A percentile compares a stretch with the other conserved stretches of the same genome.
Evolutionary conservation across 2,797 vertebrate genomes (phyloP).

Genomic region (Pseudochaenichthys georgianus): DNA sequence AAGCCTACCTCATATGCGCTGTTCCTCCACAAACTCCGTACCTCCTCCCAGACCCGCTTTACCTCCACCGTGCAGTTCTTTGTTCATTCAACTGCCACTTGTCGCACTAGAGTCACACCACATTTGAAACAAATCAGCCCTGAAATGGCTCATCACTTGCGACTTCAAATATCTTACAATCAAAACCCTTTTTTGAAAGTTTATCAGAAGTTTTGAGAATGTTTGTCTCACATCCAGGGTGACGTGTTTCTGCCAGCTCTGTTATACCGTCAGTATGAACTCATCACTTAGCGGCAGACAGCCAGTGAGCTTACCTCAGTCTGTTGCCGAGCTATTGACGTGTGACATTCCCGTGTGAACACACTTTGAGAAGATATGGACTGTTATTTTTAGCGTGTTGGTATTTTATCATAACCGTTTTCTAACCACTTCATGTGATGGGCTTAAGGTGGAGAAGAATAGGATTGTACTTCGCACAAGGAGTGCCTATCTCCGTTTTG

Average conservation of each 20-base stretch:
- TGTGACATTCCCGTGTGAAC: conserved; percentile 49
- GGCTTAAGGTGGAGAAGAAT: conserved; percentile 52
- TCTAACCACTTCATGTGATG: conserved; percentile 70
- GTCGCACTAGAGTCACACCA: conserved; percentile 64
- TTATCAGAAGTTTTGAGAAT: conserved; percentile 32
- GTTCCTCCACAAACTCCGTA: conserved; percentile 70
- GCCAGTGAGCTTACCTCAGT: conserved; percentile 68
- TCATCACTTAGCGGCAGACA: conserved; percentile 52
- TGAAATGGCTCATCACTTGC: conserved; percentile 45
- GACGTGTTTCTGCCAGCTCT: conserved; percentile 48
- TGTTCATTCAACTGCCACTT: conserved; percentile 53
- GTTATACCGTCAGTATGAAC: conserved; percentile 28
- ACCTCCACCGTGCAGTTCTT: conserved; percentile 63
- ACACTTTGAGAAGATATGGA: conserved; percentile 54
- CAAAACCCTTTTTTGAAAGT: conserved; percentile 39
- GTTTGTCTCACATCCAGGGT: conserved; percentile 54
- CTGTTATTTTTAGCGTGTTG: conserved; percentile 61
- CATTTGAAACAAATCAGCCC: conserved; percentile 55
- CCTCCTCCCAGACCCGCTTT: conserved; percentile 65
- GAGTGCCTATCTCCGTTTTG: conserved; percentile 67
- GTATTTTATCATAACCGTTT: conserved; percentile 59
- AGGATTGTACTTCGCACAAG: conserved; percentile 71
- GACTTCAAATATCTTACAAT: conserved; percentile 61
- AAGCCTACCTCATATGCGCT: conserved; percentile 95
- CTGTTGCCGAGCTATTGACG: conserved; percentile 46